These are phyloP conservation scores for Hiodon tergisus DNA, from an alignment of 2,113 vertebrate genomes.

Conservation along the genomic window DNA sequence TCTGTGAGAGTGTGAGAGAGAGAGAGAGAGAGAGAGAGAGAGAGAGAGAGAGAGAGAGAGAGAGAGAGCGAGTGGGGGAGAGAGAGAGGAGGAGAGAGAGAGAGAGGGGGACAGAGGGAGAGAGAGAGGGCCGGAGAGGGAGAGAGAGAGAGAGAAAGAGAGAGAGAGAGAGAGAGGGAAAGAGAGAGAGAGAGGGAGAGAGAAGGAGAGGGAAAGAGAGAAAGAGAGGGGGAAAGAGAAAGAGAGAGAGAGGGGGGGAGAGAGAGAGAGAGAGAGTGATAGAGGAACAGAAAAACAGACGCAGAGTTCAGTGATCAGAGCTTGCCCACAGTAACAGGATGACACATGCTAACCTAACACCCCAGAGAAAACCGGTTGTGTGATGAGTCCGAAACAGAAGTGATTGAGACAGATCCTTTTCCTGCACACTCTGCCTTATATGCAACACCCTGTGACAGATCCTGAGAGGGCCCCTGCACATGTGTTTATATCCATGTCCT, in stretches of 20 bases:
- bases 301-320: constrained; percentile 3
- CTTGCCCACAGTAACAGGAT: not conserved
- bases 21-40: not conserved
- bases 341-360: too few species aligned
- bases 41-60: too few species aligned
- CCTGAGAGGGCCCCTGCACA: not conserved
- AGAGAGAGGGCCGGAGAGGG: too few species aligned
- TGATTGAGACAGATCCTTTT: too few species aligned
- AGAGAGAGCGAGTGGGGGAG: too few species aligned
- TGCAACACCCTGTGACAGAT: not conserved
- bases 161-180: not conserved
- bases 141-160: not conserved
- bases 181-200: constrained; percentile 3
- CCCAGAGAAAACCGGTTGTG: too few species aligned
- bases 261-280: not conserved
- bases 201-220: not conserved
- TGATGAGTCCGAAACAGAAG: too few species aligned
- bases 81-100: not conserved
- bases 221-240: not conserved
- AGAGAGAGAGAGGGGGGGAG: not conserved
- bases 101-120: not conserved
- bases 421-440: too few species aligned
- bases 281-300: not conserved
- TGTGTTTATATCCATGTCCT: not conserved
- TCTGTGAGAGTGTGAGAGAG: not conserved